Evolutionary conservation across 1,140 invertebrate species (phyloP), one percentile per base, ranked within the genome.

Genomic region (Heliconius hewitsoni): DNA sequence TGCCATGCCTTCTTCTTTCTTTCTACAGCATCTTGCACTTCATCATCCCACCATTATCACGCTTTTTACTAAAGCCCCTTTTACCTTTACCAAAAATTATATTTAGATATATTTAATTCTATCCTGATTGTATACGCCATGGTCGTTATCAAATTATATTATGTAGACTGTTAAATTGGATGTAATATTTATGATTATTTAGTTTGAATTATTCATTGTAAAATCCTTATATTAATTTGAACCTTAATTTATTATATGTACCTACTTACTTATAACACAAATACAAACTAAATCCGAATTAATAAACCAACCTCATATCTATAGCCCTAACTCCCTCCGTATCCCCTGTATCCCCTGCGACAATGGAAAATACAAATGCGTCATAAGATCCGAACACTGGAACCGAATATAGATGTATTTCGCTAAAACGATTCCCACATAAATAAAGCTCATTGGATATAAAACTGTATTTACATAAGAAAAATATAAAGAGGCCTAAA

Each of bases 371-470:
- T 91, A 86, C 89, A 86, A 88, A 91, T 90, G 85, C 86, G 87
- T 91, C 89, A 86, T 86, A 86, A 93, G 85, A 90, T 83, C 83
- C 86, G 87, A 90, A 89, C 88, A 90, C 84, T 87, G 88, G 83
- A 86, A 85, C 90, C 87, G 83, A 88, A 86, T 84, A 86, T 85
- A 89, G 90, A 92, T 91, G 91, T 93, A 94, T 94, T 90, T 94
- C 86, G 92, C 91, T 90, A 93, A 93, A 94, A 94, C 92, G 92
- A 94, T 94, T 94, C 91, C 92, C 93, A 94, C 93, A 94, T 94
- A 94, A 94, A 94, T 94, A 94, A 94, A 94, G 91, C 93, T 94
- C 91, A 93, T 93, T 91, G 92, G 91, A 94, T 94, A 94, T 94
- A 91, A 94, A 93, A 90, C 86, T 74, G 90, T 91, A 94, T 94